Percentiles rank a stretch among this genome's conserved stretches.
Conservation (phyloP, 1,140 invertebrate species). For the Ectropis grisescens region DNA sequence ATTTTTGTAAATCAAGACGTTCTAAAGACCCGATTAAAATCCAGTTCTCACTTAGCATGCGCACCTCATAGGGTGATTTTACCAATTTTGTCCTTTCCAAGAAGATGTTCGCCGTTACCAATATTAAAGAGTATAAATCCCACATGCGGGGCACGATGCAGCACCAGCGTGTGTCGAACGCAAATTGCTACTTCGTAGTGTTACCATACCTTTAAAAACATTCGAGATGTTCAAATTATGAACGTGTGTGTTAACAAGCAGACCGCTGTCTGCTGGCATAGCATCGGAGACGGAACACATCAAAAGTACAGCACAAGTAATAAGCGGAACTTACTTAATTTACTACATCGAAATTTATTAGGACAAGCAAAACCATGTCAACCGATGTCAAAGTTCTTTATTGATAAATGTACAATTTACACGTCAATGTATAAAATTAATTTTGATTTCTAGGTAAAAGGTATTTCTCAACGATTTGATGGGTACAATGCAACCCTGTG, state of each 20-base stretch:
- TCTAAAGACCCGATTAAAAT: slow-evolving; percentile 17
- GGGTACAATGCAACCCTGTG: too few species aligned
- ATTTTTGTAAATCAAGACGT: neutral
- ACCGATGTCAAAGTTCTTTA: too few species aligned
- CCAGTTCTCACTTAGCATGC: slow-evolving; percentile 1
- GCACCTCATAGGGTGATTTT: slow-evolving; percentile 7
- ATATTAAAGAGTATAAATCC: slow-evolving; percentile 27
- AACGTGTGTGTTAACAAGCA: slow-evolving; percentile 32
- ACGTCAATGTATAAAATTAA: too few species aligned
- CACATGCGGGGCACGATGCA: slow-evolving; percentile 26
- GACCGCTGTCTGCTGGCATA: slow-evolving; percentile 27
- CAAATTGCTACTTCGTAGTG: slow-evolving; percentile 47
- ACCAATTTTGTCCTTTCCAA: slow-evolving; percentile 29
- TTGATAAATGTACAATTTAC: too few species aligned
- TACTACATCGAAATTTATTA: too few species aligned
- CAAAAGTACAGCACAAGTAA: slow-evolving; percentile 28
- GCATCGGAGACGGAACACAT: slow-evolving; percentile 16
- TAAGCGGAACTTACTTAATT: too few species aligned
- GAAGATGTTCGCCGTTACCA: slow-evolving; percentile 29
- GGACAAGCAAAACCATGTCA: too few species aligned
- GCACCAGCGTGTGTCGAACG: slow-evolving; percentile 35
- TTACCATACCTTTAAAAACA: too few species aligned
- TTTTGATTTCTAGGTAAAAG: too few species aligned
- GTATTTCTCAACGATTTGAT: too few species aligned
- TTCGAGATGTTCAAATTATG: too few species aligned